These are phyloP conservation scores for Phocides pigmalion DNA, from an alignment of 1,140 invertebrate species.

Conservation along the genomic window DNA sequence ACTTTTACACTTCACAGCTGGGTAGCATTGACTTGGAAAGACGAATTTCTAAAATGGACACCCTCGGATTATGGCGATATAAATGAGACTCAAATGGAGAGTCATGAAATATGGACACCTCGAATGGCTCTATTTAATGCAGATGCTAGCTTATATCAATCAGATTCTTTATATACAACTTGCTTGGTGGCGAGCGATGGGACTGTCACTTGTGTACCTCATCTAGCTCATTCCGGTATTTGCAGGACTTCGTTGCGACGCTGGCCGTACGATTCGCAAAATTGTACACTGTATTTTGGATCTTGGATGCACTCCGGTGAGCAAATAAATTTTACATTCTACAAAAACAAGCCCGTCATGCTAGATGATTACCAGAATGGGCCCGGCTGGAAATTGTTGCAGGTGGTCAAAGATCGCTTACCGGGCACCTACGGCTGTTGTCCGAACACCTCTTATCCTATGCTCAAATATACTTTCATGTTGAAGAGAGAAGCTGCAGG, in stretches of 20 bases:
- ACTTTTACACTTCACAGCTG: conserved; percentile 72
- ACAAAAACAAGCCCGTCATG: conserved; percentile 54
- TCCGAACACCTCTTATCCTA: conserved; percentile 68
- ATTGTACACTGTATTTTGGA: conserved; percentile 81
- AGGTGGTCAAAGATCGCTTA: conserved; percentile 55
- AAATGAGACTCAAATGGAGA: conserved; percentile 66
- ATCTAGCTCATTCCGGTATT: conserved; percentile 74
- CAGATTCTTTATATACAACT: conserved; percentile 64
- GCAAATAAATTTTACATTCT: conserved; percentile 84
- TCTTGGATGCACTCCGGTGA: conserved; percentile 86
- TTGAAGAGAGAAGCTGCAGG: conserved; percentile 67
- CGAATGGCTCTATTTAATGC: conserved; percentile 70
- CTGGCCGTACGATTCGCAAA: conserved; percentile 84
- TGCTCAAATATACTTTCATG: conserved; percentile 72
- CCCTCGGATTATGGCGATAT: conserved; percentile 65
- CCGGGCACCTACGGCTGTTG: conserved; percentile 63
- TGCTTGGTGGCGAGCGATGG: conserved; percentile 73
- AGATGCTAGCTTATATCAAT: conserved; percentile 56
- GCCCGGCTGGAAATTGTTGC: conserved; percentile 64
- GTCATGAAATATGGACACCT: conserved; percentile 69
- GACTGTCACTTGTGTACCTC: conserved; percentile 77
- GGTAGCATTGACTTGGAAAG: conserved; percentile 70
- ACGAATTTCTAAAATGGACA: conserved; percentile 68
- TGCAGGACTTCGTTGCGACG: conserved; percentile 76
- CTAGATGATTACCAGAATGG: conserved; percentile 65